Evolutionary conservation across 2,888 invertebrate genomes (phyloP).

Genomic region (Nyleta sp.): DNA sequence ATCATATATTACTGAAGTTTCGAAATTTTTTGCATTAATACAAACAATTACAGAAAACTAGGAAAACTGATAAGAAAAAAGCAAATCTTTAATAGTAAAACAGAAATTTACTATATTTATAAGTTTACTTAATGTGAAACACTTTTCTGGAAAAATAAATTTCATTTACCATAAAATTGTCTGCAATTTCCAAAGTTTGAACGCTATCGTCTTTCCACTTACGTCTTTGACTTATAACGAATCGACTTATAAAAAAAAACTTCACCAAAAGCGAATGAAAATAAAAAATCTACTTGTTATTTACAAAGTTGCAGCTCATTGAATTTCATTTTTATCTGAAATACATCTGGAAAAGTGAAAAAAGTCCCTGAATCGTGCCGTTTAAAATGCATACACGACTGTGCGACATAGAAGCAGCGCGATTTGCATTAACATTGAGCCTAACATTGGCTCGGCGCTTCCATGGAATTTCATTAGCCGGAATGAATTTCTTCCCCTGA

Average conservation of each 20-base stretch:
- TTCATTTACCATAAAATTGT: no score
- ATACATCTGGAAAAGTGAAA: conserved; percentile 4
- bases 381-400: not conserved
- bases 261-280: not conserved
- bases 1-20: no score
- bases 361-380: conserved; percentile 6
- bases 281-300: not conserved
- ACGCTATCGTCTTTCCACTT: not conserved
- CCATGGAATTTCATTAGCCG: conserved; percentile 7
- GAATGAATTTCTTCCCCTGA: conserved; percentile 7
- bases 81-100: no score
- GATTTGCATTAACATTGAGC: conserved; percentile 9
- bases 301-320: not conserved
- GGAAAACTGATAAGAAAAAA: no score
- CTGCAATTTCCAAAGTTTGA: no score
- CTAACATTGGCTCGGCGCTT: not conserved
- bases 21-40: no score
- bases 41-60: no score
- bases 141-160: no score
- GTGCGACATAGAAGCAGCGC: not conserved
- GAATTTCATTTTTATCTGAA: conserved; percentile 1
- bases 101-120: no score
- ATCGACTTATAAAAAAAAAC: not conserved
- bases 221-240: not conserved
- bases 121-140: no score